phyloP scores from a whole-genome alignment of 2,797 vertebrate species.

The Cygnus olor region DNA sequence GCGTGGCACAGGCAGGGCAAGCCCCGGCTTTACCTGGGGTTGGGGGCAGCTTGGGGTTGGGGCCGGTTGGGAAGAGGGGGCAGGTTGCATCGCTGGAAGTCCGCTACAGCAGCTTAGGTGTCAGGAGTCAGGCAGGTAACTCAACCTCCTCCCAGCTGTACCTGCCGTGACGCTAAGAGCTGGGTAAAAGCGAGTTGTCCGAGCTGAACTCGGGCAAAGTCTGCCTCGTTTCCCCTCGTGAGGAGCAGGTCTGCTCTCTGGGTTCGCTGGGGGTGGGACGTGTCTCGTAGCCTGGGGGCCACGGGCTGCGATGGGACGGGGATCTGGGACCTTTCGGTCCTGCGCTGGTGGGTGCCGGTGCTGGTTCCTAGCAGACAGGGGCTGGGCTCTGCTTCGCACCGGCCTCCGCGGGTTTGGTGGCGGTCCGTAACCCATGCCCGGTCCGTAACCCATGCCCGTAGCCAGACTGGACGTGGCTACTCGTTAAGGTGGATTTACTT shows the following conservation, averaged over 20 bases:
- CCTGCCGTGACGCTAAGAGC: neutral
- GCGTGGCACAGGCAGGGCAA: neutral
- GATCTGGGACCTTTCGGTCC: too few species aligned
- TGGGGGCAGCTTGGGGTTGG: too few species aligned
- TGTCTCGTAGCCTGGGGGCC: neutral
- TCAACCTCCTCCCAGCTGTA: accelerated
- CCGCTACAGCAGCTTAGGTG: neutral
- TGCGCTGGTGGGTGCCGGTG: too few species aligned
- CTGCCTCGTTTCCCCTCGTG: neutral
- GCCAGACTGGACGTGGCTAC: neutral
- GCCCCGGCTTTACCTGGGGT: neutral
- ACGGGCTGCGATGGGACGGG: too few species aligned
- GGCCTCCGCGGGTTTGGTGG: too few species aligned
- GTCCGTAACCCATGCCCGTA: too few species aligned
- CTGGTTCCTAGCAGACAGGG: too few species aligned
- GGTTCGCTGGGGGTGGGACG: neutral
- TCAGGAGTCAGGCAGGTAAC: neutral
- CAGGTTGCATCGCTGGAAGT: neutral
- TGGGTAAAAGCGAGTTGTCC: neutral
- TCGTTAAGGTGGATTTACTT: neutral
- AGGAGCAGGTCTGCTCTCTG: neutral
- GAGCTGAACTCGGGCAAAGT: neutral
- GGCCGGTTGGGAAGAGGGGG: too few species aligned
- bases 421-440: too few species aligned
- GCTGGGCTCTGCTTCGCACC: too few species aligned